Percentiles rank a stretch among this genome's conserved stretches.
Conservation (phyloP, 1,140 invertebrate genomes). For the Telenomus remus region DNA sequence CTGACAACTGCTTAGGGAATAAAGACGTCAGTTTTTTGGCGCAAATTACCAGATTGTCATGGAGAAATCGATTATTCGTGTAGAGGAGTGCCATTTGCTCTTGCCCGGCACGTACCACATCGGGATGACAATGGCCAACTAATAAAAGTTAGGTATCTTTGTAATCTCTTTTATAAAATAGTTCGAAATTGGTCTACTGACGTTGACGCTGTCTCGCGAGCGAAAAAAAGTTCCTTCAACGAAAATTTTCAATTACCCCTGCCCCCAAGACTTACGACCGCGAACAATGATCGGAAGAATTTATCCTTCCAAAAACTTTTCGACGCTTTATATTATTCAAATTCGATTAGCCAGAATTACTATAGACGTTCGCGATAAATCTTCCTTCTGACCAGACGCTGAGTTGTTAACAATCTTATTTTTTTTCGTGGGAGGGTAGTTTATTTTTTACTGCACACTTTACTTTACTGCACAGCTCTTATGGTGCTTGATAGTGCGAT, state of each 20-base stretch:
- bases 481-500: slow-evolving; percentile 44
- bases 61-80: slow-evolving; percentile 96
- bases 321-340: slow-evolving; percentile 32
- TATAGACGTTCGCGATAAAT: slow-evolving; percentile 7
- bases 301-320: slow-evolving; percentile 14
- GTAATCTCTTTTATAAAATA: slow-evolving; percentile 43
- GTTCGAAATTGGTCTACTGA: slow-evolving; percentile 29
- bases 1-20: slow-evolving; percentile 87
- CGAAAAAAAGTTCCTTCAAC: slow-evolving; percentile 30
- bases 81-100: slow-evolving; percentile 93
- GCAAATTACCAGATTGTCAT: slow-evolving; percentile 95
- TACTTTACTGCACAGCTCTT: no score
- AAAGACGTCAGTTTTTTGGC: slow-evolving; percentile 89
- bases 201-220: slow-evolving; percentile 20
- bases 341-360: slow-evolving; percentile 25
- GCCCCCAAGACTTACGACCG: slow-evolving; percentile 25
- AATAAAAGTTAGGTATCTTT: slow-evolving; percentile 46
- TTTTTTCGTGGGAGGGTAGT: no score
- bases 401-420: not conserved
- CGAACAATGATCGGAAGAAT: slow-evolving; percentile 28
- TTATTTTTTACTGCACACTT: no score
- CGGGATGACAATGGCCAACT: slow-evolving; percentile 98
- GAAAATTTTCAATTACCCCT: slow-evolving; percentile 44
- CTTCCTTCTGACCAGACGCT: not conserved
- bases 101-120: slow-evolving; percentile 90